Conservation (phyloP, 2,888 invertebrate genomes). For the Drosophila paramelanica region DNA sequence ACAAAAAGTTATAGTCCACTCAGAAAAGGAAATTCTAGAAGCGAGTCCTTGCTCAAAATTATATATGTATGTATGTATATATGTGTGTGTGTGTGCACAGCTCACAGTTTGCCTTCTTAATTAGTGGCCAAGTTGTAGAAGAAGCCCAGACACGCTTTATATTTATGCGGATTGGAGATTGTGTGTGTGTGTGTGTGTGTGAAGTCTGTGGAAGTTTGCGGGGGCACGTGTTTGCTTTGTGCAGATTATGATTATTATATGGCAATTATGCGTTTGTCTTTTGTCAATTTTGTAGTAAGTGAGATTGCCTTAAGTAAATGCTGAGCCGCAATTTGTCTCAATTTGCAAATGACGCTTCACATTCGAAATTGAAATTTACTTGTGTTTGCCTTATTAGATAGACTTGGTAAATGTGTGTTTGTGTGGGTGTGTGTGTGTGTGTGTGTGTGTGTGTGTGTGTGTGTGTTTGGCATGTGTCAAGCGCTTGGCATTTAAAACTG, state of each 20-base stretch:
- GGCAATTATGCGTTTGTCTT: constrained; percentile 78
- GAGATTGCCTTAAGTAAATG: constrained; percentile 70
- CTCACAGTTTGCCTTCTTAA: constrained; percentile 75
- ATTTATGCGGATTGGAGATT: constrained; percentile 4
- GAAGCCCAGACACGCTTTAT: constrained; percentile 26
- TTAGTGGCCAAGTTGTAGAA: constrained; percentile 69
- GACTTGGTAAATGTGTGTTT: neutral
- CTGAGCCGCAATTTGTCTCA: constrained; percentile 62
- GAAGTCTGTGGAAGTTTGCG: constrained; percentile 19
- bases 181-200: constrained; percentile 12
- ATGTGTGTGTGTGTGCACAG: constrained; percentile 18
- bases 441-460: no score
- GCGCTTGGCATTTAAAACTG: constrained; percentile 24
- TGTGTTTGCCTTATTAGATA: constrained; percentile 28
- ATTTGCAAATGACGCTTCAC: constrained; percentile 63
- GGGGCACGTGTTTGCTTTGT: constrained; percentile 71
- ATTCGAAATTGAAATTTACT: constrained; percentile 37
- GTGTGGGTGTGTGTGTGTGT: neutral
- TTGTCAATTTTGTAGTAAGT: constrained; percentile 75
- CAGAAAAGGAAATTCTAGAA: constrained; percentile 6
- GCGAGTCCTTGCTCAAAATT: constrained; percentile 43
- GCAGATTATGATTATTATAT: constrained; percentile 80
- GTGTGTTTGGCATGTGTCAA: constrained; percentile 14
- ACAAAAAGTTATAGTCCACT: constrained; percentile 10
- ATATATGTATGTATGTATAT: constrained; percentile 6